Base-by-base conservation (phyloP, 2,113 vertebrate species). In the Octodon degus region DNA sequence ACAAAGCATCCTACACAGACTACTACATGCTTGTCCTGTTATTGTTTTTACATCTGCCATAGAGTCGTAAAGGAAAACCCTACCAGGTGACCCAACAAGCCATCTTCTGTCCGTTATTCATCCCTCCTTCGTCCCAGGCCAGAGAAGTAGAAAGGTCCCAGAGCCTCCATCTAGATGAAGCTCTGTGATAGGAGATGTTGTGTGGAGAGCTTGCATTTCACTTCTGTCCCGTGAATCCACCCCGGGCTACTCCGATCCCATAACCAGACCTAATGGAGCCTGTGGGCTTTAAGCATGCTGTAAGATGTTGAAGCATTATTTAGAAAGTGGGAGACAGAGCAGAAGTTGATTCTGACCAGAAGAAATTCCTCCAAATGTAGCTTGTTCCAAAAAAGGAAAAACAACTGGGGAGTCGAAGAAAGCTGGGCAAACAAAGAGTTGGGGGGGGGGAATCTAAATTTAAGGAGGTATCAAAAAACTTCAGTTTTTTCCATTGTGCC, bases 301-400 rank as follows among this genome's bases (percentile, higher is more conserved):
- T 10, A 67, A 50, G 40, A 93, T 25, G 63, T 97, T 93, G 80
- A 27, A 50, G 2, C n/a, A 63, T 83, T 86, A 93, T 90, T 96
- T 94, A 95, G 94, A 96, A 96, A 96, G 92, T 94, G 82, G 95
- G 89, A 94, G 90, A 90, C 72, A 86, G 24, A 72, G 93, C 58
- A 89, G 82, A 82, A 72, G 40, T 95, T 89, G 82, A 94, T 79
- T 96, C 72, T 50, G 79, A 96, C 91, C 95, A 96, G 85, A 85
- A 95, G 82, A 63, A 96, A 77, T 77, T 72, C 58, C 70, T 94
- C 92, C 53, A 89, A 96, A 65, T 19, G 62, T 4, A 79, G 63
- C 34, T 10, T 43, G 62, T 86, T 96, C 90, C 90, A 79, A 86
- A 84, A 86, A 22, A 86, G 86, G 27, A 72, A 60, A 34, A 85